phyloP scores from a whole-genome alignment of 1,140 invertebrate species.

The Tigriopus japonicus region DNA sequence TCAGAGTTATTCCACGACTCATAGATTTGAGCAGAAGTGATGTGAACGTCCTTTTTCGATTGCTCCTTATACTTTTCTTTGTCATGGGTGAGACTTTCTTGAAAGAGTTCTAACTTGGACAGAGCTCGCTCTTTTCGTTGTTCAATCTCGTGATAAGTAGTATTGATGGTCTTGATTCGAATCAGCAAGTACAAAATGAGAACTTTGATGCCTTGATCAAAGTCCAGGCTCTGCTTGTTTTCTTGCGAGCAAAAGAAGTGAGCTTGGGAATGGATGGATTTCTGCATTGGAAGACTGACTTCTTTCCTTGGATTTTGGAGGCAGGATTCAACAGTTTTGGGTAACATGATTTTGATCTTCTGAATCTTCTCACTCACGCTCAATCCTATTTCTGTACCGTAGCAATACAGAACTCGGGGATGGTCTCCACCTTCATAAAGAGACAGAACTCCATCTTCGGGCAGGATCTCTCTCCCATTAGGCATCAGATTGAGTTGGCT shows the following conservation, averaged over 20 bases:
- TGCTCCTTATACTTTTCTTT: constrained; percentile 3
- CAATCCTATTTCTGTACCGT: no score
- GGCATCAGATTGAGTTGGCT: no score
- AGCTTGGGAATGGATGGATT: background rate
- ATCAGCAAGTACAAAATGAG: background rate
- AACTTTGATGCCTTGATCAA: background rate
- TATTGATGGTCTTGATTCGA: background rate
- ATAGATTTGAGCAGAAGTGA: constrained; percentile 1
- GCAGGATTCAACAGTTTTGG: background rate
- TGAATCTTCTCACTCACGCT: no score
- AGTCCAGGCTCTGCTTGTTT: background rate
- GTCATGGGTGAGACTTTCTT: background rate
- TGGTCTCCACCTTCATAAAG: no score
- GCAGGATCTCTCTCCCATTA: no score
- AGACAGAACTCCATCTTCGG: no score
- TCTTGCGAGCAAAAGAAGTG: background rate
- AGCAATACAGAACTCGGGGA: no score
- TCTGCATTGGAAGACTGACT: background rate
- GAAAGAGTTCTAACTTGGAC: background rate
- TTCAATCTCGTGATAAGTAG: background rate
- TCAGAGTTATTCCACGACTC: constrained; percentile 1
- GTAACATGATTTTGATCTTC: background rate
- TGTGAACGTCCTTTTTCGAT: background rate
- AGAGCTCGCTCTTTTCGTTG: background rate
- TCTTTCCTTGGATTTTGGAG: background rate